Percentiles rank a stretch among this genome's conserved stretches.
Evolutionary conservation across 1,140 invertebrate genomes (phyloP).

Genomic region (Apis cerana): DNA sequence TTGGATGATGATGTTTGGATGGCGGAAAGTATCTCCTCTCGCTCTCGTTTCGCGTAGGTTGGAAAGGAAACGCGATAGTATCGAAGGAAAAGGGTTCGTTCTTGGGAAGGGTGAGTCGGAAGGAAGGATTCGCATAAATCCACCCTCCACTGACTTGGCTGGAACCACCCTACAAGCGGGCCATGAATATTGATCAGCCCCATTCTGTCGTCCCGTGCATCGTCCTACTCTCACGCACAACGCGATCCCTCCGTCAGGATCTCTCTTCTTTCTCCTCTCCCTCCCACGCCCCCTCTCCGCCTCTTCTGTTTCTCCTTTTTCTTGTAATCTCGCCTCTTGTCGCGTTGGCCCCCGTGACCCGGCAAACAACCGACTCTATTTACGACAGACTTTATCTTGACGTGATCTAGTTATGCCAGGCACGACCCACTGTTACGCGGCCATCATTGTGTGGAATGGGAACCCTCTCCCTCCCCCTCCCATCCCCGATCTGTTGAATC

Average conservation of each 20-base stretch:
- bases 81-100: slow-evolving; percentile 60
- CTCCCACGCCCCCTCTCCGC: not conserved
- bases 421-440: slow-evolving; percentile 67
- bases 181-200: slow-evolving; percentile 80
- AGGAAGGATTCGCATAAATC: slow-evolving; percentile 80
- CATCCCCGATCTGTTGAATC: slow-evolving; percentile 34
- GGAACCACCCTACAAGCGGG: slow-evolving; percentile 70
- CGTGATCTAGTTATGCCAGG: slow-evolving; percentile 78
- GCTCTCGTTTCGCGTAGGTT: not conserved
- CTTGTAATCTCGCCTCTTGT: not conserved
- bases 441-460: slow-evolving; percentile 31
- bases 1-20: slow-evolving; percentile 4
- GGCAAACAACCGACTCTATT: slow-evolving; percentile 66
- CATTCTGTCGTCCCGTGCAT: slow-evolving; percentile 59
- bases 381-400: slow-evolving; percentile 76
- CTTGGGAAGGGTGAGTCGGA: slow-evolving; percentile 66
- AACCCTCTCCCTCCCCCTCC: not conserved
- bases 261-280: not conserved
- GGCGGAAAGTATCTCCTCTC: slow-evolving; percentile 5
- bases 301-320: not conserved
- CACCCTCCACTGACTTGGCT: slow-evolving; percentile 60
- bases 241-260: slow-evolving; percentile 12
- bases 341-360: slow-evolving; percentile 23
- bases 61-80: slow-evolving; percentile 29
- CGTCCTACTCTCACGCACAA: slow-evolving; percentile 53